Evolutionary conservation across 1,140 invertebrate species (phyloP).

Genomic region (Coboldia fuscipes): DNA sequence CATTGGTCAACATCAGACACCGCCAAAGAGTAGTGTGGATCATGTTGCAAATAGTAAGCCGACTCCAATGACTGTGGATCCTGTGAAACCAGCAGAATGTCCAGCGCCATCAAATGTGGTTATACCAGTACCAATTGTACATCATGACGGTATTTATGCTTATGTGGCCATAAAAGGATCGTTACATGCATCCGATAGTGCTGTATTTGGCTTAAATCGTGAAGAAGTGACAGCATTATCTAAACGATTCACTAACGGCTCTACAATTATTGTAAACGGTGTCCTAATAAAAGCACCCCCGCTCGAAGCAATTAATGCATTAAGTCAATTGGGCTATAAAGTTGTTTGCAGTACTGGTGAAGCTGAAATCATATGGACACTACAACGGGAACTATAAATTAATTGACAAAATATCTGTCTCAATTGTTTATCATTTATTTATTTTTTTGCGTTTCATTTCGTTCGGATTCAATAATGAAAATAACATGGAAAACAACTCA

Average conservation of each 20-base stretch:
- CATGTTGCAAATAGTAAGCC: no score
- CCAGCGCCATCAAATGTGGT: constrained; percentile 12
- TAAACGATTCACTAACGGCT: constrained; percentile 39
- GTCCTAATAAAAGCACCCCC: constrained; percentile 39
- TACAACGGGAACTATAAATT: constrained; percentile 43
- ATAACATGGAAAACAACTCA: no score
- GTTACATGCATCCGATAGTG: constrained; percentile 42
- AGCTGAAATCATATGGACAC: constrained; percentile 57
- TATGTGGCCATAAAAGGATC: constrained; percentile 61
- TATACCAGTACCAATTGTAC: constrained; percentile 18
- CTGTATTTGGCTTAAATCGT: constrained; percentile 46
- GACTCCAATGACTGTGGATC: constrained; percentile 1
- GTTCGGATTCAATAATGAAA: no score
- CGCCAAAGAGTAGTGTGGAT: no score
- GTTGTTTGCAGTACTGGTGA: constrained; percentile 55
- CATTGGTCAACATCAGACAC: no score
- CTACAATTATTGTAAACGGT: constrained; percentile 38
- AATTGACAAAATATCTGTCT: no score
- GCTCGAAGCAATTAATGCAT: constrained; percentile 41
- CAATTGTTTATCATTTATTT: no score
- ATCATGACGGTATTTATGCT: constrained; percentile 26
- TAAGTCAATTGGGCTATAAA: constrained; percentile 51
- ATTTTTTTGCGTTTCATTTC: no score
- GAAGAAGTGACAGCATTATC: constrained; percentile 41
- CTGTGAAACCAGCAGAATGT: not conserved